Conservation (phyloP, 2,888 invertebrate genomes). For the Amphipoea oculea region DNA sequence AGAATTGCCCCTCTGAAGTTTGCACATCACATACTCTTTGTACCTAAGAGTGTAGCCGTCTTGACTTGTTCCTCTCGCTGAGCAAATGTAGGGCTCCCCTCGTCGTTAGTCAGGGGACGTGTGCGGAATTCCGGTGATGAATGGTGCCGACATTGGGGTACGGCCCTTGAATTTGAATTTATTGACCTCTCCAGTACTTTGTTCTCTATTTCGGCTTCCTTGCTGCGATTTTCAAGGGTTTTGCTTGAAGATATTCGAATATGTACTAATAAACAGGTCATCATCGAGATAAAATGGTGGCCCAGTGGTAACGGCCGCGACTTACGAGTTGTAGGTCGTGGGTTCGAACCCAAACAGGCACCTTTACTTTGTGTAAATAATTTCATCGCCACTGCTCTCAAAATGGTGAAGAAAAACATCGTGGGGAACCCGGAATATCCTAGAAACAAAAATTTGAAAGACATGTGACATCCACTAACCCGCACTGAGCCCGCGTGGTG, state of each 20-base stretch:
- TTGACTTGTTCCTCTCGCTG: constrained; percentile 57
- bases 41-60: neutral
- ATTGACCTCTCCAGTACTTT: constrained; percentile 39
- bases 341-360: neutral
- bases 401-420: too few species aligned
- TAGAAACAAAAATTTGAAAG: too few species aligned
- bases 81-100: constrained; percentile 48
- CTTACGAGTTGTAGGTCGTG: neutral
- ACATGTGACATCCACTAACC: too few species aligned
- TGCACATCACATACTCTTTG: constrained; percentile 18
- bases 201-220: neutral
- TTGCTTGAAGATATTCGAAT: neutral
- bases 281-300: neutral
- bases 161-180: constrained; percentile 67
- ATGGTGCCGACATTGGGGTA: constrained; percentile 57
- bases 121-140: constrained; percentile 65
- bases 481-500: too few species aligned
- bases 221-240: neutral
- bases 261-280: neutral
- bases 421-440: too few species aligned
- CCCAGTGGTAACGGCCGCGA: neutral
- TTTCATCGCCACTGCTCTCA: neutral
- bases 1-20: constrained; percentile 11
- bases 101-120: constrained; percentile 69
- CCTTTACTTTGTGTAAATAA: neutral